phyloP scores from a whole-genome alignment of 2,888 invertebrate genomes.

The Metallyticus violacea region DNA sequence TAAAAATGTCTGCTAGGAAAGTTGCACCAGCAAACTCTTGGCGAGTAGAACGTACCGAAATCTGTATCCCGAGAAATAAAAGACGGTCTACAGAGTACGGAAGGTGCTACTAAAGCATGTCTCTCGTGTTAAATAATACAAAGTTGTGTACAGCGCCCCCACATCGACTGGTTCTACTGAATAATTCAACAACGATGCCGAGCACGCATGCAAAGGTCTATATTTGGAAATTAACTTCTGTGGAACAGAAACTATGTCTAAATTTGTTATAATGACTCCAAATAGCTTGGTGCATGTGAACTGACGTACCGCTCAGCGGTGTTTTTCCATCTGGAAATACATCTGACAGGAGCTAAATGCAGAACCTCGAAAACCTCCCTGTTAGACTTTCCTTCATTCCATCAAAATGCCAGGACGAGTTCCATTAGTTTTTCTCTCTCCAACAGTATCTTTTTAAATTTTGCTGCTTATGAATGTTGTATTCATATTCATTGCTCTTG shows the following conservation, averaged over 20 bases:
- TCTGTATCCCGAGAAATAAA: not conserved
- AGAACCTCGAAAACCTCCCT: not conserved
- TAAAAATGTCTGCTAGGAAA: too few species aligned
- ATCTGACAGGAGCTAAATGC: not conserved
- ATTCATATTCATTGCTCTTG: too few species aligned
- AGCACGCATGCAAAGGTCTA: not conserved
- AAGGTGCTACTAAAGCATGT: not conserved
- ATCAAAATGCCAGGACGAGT: too few species aligned
- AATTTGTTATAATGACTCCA: not conserved
- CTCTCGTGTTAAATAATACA: not conserved
- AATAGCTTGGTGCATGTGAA: not conserved
- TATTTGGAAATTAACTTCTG: not conserved
- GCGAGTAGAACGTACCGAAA: too few species aligned
- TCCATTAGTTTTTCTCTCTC: too few species aligned
- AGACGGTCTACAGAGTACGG: not conserved
- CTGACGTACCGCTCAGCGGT: not conserved
- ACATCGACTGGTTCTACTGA: not conserved
- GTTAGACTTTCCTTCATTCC: not conserved
- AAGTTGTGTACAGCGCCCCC: not conserved
- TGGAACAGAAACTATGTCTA: not conserved
- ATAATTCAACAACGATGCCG: not conserved
- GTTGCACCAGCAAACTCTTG: too few species aligned
- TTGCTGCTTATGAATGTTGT: too few species aligned
- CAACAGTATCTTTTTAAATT: too few species aligned
- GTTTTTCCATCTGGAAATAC: not conserved